Evolutionary conservation across 2,797 vertebrate species (phyloP), one percentile per base, ranked within the genome.

Genomic region (Bryconaethiops microstoma): DNA sequence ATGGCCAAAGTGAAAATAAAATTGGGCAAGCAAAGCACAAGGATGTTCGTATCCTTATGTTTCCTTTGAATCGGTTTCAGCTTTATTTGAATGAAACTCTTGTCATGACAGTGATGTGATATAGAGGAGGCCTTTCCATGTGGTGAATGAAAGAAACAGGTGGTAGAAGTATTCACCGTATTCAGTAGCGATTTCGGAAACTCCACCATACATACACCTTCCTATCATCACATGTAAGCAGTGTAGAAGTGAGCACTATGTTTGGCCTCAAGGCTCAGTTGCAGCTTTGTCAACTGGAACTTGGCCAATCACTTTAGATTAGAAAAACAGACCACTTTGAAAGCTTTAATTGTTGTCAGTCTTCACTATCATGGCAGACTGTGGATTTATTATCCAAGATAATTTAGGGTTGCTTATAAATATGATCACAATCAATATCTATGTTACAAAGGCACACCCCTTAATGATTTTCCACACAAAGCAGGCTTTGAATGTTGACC

Each of bases 101-200:
- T 60, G 40, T 64, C 40, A 48, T 68, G 17, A 12, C 64, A 68
- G 39, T 19, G 7, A 42, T 45, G 12, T 50, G 39, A 68, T n/a
- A 42, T 42, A 45, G 40, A 45, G 39, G 14, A 16, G 39, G 19
- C 29, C 17, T 25, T 9, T 42, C 10, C 6, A 68, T 68, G 17
- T 19, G 1, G 19, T 13, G 65, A 68, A 68, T 42, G 9, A 3
- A 40, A 21, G n/a, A 68, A 68, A 48, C 65, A 68, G 65, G 48
- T 45, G 65, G 17, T n/a, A 40, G 35, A 68, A 10, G n/a, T 10
- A 23, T 65, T 23, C 40, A 68, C 65, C 7, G n/a, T 2, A 42
- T 68, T 48, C n/a, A 48, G 65, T 21, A 68, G 65, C 65, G 12
- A n/a, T 42, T 68, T 68, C 45, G 39, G 19, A 68, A 68, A 68